phyloP scores from a whole-genome alignment of 2,888 invertebrate genomes.

The Dendrolimus houi region DNA sequence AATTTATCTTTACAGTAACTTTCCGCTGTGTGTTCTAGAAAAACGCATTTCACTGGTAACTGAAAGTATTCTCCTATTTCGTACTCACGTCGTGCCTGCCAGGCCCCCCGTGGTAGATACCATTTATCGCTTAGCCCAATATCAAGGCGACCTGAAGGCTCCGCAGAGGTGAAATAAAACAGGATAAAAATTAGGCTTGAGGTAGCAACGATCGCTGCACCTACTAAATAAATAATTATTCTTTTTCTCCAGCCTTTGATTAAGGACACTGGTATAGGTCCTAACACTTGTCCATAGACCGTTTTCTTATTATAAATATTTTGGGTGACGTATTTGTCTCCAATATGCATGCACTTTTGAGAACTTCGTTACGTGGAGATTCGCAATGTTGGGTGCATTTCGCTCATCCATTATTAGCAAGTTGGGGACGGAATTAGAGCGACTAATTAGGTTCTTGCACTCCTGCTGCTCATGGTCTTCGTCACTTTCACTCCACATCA shows the following conservation, averaged over 20 bases:
- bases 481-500: no score
- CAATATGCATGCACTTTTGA: no score
- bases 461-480: no score
- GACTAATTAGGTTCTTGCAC: no score
- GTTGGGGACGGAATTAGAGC: no score
- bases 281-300: constrained; percentile 42
- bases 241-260: constrained; percentile 44
- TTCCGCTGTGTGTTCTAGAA: constrained; percentile 49
- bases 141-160: constrained; percentile 34
- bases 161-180: constrained; percentile 31
- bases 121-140: constrained; percentile 30
- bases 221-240: constrained; percentile 61
- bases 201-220: constrained; percentile 56
- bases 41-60: constrained; percentile 39
- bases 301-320: no score
- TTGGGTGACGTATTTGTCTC: no score
- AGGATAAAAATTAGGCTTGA: constrained; percentile 42
- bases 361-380: no score
- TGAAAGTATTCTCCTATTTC: constrained; percentile 23
- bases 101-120: constrained; percentile 57
- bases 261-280: constrained; percentile 54
- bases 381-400: no score
- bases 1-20: constrained; percentile 32
- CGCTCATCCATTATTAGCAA: no score
- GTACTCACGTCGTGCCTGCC: constrained; percentile 53